A percentile compares a stretch with the other conserved stretches of the same genome.
phyloP scores from a whole-genome alignment of 2,797 vertebrate genomes.

The Benthosema pterotum region DNA sequence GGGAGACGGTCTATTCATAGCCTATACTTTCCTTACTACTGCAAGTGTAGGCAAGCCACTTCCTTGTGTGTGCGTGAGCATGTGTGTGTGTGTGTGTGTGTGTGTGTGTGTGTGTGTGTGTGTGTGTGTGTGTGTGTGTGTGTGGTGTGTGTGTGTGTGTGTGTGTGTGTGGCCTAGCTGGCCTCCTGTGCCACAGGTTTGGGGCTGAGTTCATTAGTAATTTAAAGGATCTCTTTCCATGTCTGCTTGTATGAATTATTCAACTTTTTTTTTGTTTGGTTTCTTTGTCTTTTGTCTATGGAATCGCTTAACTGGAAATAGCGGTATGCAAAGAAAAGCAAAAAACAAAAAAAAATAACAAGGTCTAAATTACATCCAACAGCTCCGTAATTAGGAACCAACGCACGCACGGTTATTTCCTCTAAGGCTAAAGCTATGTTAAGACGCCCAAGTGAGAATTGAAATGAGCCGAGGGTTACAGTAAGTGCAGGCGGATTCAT shows the following conservation, averaged over 20 bases:
- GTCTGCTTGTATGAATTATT: conserved; percentile 73
- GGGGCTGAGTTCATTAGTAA: conserved; percentile 74
- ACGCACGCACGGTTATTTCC: not conserved
- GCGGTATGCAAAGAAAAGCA: conserved; percentile 2
- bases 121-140: not conserved
- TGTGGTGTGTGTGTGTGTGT: not conserved
- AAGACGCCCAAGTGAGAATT: too few species aligned
- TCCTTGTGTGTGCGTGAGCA: conserved; percentile 10
- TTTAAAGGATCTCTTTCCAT: conserved; percentile 67
- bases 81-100: not conserved
- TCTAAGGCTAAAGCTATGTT: too few species aligned
- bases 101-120: not conserved
- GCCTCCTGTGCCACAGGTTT: conserved; percentile 59
- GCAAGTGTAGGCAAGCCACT: not conserved
- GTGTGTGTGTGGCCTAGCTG: conserved; percentile 9
- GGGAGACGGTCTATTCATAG: conserved; percentile 29
- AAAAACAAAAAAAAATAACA: conserved; percentile 15
- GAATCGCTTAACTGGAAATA: conserved; percentile 20
- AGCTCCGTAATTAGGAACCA: conserved; percentile 4
- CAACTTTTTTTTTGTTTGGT: conserved; percentile 42
- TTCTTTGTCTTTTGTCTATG: conserved; percentile 35
- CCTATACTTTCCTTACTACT: conserved; percentile 23
- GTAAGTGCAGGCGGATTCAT: too few species aligned
- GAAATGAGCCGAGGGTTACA: not conserved
- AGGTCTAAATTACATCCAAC: not conserved